These are phyloP conservation scores for Poeciliopsis occidentalis DNA, from an alignment of 2,113 vertebrate species.

Conservation along the genomic window DNA sequence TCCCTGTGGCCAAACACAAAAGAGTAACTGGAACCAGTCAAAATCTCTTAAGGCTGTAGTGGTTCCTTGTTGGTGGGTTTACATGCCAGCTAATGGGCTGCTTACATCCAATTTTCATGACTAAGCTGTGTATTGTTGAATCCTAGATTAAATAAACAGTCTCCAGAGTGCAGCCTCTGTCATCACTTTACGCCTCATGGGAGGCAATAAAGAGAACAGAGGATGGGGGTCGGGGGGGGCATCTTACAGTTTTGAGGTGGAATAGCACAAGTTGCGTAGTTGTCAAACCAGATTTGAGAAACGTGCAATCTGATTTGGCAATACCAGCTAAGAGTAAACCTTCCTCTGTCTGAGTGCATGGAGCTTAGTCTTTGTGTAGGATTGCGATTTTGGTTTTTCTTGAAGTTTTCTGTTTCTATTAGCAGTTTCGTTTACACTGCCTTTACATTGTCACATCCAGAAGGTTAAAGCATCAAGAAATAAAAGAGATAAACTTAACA, in stretches of 20 bases:
- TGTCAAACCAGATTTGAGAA: constrained; percentile 64
- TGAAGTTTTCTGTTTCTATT: constrained; percentile 6
- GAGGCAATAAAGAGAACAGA: constrained; percentile 27
- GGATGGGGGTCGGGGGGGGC: background rate
- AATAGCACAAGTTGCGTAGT: constrained; percentile 35
- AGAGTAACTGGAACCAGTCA: constrained; percentile 32
- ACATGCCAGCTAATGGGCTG: constrained; percentile 54
- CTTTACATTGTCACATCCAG: too few species aligned
- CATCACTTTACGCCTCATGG: constrained; percentile 26
- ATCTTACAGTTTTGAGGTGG: constrained; percentile 35
- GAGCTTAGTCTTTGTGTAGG: background rate
- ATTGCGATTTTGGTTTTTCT: background rate
- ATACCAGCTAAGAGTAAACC: constrained; percentile 27
- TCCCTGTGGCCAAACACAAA: constrained; percentile 11
- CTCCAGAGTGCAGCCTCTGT: constrained; percentile 36
- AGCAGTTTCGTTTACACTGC: too few species aligned
- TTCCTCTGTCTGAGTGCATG: constrained; percentile 16
- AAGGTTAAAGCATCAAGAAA: background rate
- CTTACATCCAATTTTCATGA: constrained; percentile 28
- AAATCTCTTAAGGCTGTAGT: constrained; percentile 11
- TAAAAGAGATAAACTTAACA: background rate
- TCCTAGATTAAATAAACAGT: constrained; percentile 44
- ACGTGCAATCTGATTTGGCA: constrained; percentile 65
- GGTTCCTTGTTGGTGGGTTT: constrained; percentile 35
- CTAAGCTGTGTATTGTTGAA: constrained; percentile 24